Evolutionary conservation across 92 coral and sea anemone genomes (phyloP).

Genomic region (Paramuricea clavata): DNA sequence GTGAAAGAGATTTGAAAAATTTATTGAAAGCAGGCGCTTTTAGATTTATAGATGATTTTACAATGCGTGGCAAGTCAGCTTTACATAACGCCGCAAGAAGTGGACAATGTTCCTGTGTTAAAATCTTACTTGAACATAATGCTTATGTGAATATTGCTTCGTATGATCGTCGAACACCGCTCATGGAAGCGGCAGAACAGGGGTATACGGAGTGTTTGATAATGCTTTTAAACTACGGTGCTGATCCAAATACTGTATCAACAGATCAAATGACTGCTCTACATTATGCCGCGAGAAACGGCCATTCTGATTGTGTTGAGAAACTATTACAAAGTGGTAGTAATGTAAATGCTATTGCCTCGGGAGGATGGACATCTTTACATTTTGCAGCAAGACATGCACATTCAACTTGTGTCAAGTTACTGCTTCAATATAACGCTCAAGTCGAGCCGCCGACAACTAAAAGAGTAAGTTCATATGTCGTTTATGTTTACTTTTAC

Average conservation of each 20-base stretch:
- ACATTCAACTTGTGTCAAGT: slow-evolving; percentile 93
- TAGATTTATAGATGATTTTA: slow-evolving; percentile 93
- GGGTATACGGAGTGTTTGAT: slow-evolving; percentile 98
- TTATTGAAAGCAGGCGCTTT: slow-evolving; percentile 97
- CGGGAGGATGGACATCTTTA: slow-evolving; percentile 98
- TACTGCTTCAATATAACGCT: slow-evolving; percentile 86
- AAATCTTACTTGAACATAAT: slow-evolving; percentile 91
- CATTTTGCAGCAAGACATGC: slow-evolving; percentile 99
- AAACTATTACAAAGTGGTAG: slow-evolving; percentile 95
- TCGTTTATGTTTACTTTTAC: slow-evolving; percentile 52
- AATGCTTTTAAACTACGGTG: slow-evolving; percentile 94
- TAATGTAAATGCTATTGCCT: slow-evolving; percentile 95
- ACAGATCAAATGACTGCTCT: slow-evolving; percentile 98
- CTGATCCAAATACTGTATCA: slow-evolving; percentile 92
- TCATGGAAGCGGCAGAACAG: slow-evolving; percentile 98
- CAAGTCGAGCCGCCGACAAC: slow-evolving; percentile 97
- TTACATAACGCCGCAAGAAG: slow-evolving; percentile 98
- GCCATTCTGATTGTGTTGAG: slow-evolving; percentile 96
- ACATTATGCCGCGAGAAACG: slow-evolving; percentile 98
- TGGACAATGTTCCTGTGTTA: slow-evolving; percentile 96
- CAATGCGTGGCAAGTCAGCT: slow-evolving; percentile 98
- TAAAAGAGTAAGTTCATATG: slow-evolving; percentile 87
- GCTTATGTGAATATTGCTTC: slow-evolving; percentile 98
- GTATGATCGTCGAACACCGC: slow-evolving; percentile 95
- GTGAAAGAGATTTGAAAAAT: slow-evolving; percentile 93